Evolutionary conservation across 2,113 vertebrate species (phyloP).

Genomic region (Eublepharis macularius): DNA sequence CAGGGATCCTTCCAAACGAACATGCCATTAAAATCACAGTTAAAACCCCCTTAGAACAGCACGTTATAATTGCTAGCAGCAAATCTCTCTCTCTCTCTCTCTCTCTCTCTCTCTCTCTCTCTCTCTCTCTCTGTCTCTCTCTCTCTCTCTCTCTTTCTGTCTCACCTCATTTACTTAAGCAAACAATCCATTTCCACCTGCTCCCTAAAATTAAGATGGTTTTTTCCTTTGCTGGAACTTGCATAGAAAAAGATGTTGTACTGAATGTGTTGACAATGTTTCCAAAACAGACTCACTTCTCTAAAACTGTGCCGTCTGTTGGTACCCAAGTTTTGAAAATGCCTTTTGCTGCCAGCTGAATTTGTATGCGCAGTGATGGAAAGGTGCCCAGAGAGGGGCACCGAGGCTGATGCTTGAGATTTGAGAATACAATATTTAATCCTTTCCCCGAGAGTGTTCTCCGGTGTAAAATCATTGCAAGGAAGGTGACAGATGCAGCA

Average conservation of each 20-base stretch:
- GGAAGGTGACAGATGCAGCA: conserved; percentile 10
- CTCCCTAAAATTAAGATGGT: no score
- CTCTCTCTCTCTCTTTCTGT: no score
- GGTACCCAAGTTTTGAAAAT: neutral
- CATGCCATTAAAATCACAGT: no score
- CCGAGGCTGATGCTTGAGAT: neutral
- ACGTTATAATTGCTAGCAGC: no score
- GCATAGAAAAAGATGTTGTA: neutral
- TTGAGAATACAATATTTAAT: neutral
- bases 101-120: no score
- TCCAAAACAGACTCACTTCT: neutral
- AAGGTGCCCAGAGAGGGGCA: neutral
- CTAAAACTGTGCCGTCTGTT: neutral
- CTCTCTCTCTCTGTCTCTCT: no score
- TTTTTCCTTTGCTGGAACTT: neutral
- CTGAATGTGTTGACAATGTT: neutral
- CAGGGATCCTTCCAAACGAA: no score
- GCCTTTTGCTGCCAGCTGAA: neutral
- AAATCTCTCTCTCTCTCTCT: no score
- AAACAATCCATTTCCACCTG: no score
- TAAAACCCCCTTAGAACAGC: no score
- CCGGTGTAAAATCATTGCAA: neutral
- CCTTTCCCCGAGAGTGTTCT: accelerated
- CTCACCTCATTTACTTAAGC: no score
- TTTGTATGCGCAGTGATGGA: neutral